phyloP scores from a whole-genome alignment of 2,113 vertebrate species.

The Lepus europaeus region DNA sequence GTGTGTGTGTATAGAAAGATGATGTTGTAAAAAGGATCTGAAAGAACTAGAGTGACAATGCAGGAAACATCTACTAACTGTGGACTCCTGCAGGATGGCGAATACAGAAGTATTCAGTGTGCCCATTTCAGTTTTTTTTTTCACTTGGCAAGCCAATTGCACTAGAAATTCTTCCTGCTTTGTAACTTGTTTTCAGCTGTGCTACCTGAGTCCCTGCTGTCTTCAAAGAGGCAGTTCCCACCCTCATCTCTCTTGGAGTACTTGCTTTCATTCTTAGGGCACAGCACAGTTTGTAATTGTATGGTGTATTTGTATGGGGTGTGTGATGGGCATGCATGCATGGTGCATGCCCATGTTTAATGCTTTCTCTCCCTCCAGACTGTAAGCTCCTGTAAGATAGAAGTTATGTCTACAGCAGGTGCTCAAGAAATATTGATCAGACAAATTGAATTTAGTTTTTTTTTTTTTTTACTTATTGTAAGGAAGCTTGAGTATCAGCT shows the following conservation, averaged over 20 bases:
- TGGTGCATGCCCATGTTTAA: not conserved
- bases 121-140: not conserved
- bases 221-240: not conserved
- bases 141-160: not conserved
- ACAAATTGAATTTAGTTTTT: not conserved
- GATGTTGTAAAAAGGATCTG: not conserved
- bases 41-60: not conserved
- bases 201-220: not conserved
- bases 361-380: not conserved
- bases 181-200: not conserved
- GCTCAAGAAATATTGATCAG: not conserved
- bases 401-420: not conserved
- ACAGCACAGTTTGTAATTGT: not conserved
- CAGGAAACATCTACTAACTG: not conserved
- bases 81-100: not conserved
- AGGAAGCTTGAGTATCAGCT: not conserved
- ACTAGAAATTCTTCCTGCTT: not conserved
- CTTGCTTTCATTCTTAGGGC: not conserved
- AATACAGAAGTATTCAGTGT: not conserved
- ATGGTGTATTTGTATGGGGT: not conserved
- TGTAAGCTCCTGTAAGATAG: conserved; percentile 6
- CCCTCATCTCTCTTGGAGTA: not conserved
- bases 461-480: not conserved
- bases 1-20: not conserved
- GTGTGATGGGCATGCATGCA: not conserved